Base-by-base conservation (phyloP, 2,888 invertebrate genomes). In the Drosophila nigritarsus region DNA sequence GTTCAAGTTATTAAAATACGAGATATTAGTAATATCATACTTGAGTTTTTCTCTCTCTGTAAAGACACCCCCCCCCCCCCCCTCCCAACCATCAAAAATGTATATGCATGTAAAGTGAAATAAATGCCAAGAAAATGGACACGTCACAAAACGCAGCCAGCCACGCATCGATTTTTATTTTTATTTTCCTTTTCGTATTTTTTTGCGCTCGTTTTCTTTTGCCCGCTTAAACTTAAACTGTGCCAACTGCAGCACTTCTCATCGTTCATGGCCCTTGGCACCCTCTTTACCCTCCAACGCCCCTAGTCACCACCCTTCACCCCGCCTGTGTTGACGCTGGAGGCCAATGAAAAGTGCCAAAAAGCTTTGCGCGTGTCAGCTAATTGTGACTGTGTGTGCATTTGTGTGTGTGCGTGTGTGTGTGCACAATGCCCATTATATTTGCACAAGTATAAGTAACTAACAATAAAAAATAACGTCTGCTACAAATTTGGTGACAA, bases 291-390 rank as follows among this genome's bases (percentile, higher is more conserved):
- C 53, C 34, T 38, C 27, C 66, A 42, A 6, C 59, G 61, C 38
- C 38, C 27, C n/a, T 38, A 36, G 27, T n/a, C 53, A 15, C 36
- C 50, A 66, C 55, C 29, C 32, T n/a, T 38, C n/a, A 36, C n/a
- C 36, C 36, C 24, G 24, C 24, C 58, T 64, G 36, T 51, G 62
- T 30, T 42, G 36, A 3, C 24, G 27, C 36, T 40, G 27, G 18
- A 40, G 74, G 63, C 32, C 49, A 66, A 49, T 75, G 64, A 75
- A 82, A 75, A 82, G 65, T 73, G 70, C 65, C 68, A 48, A 62
- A 83, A 85, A 83, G 60, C 65, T 65, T 65, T 71, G 83, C 67
- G 66, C 75, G 85, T 85, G 86, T 68, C 64, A 67, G 77, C 75
- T 82, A 82, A 78, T 78, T 78, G 74, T 20, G 59, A 53, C 42